Percentiles rank a stretch among this genome's conserved stretches.
These are phyloP conservation scores for Condylura cristata DNA, from an alignment of 2,113 vertebrate species.

Conservation along the genomic window DNA sequence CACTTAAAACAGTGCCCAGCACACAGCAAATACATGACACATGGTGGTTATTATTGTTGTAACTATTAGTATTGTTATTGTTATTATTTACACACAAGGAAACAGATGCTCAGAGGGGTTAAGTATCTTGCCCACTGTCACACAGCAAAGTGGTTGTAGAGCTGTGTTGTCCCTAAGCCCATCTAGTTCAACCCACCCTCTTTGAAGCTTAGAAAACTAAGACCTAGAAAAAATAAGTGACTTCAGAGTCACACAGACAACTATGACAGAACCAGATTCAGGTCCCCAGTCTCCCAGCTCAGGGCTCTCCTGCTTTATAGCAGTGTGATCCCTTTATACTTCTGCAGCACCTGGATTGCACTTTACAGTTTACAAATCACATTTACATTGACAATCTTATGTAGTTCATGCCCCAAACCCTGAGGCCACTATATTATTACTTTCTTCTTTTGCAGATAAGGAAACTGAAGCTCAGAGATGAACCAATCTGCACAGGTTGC, in stretches of 20 bases:
- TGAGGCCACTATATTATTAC: neutral
- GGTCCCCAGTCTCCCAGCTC: neutral
- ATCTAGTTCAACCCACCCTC: neutral
- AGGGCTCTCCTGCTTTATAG: neutral
- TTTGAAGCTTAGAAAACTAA: neutral
- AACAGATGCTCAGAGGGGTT: neutral
- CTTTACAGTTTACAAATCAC: neutral
- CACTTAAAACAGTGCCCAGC: neutral
- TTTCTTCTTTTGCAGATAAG: neutral
- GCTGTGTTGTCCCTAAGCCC: neutral
- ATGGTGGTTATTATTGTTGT: neutral
- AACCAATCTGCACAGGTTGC: neutral
- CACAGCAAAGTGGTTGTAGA: neutral
- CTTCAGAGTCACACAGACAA: slow-evolving; percentile 2
- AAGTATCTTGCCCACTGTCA: neutral
- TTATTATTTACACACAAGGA: neutral
- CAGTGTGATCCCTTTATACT: neutral
- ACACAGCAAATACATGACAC: neutral
- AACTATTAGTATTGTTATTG: neutral
- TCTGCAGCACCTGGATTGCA: neutral
- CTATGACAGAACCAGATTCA: neutral
- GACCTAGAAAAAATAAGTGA: neutral
- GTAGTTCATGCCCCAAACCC: neutral
- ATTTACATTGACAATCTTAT: neutral
- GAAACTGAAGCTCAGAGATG: neutral